These are phyloP conservation scores for Egretta garzetta DNA, from an alignment of 2,113 vertebrate species.

Conservation along the genomic window DNA sequence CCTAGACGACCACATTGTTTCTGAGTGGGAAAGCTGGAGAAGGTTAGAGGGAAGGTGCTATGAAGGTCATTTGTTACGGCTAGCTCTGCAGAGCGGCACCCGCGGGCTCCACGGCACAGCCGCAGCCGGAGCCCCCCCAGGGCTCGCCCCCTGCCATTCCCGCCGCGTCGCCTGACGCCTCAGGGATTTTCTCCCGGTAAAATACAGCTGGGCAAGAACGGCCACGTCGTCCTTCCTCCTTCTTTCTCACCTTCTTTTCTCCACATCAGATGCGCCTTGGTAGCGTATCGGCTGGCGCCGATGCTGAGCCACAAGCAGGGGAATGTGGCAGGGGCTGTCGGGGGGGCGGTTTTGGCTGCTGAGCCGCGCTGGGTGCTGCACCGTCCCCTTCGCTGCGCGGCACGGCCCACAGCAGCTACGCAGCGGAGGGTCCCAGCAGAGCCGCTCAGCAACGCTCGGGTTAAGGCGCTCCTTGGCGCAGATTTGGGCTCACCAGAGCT, in stretches of 20 bases:
- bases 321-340: background rate
- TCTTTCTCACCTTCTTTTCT: background rate
- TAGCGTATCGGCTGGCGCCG: background rate
- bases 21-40: background rate
- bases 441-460: background rate
- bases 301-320: background rate
- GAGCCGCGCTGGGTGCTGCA: background rate
- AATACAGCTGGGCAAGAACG: background rate
- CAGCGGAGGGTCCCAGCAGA: background rate
- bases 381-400: accelerated
- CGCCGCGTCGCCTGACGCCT: accelerated
- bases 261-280: background rate
- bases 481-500: background rate
- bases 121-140: background rate
- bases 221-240: background rate
- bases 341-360: background rate
- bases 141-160: background rate
- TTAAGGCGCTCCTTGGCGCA: background rate
- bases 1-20: background rate
- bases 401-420: background rate
- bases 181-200: background rate
- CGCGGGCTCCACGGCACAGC: background rate
- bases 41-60: background rate
- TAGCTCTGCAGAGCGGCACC: background rate
- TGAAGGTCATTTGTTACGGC: background rate